phyloP scores from a whole-genome alignment of 2,797 vertebrate genomes.

The Lepilemur ruficaudatus region DNA sequence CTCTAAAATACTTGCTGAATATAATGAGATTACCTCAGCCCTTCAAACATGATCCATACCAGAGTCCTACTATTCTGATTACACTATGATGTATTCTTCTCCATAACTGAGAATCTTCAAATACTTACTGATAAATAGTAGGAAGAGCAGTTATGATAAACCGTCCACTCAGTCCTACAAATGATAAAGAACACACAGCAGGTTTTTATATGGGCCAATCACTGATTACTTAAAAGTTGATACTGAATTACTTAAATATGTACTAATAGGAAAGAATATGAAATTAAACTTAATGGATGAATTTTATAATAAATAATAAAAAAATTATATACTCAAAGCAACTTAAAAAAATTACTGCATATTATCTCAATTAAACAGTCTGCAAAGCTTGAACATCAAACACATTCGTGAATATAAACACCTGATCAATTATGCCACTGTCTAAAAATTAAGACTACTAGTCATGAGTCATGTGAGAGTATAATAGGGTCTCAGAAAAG shows the following conservation, averaged over 20 bases:
- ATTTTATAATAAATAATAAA: slow-evolving; percentile 9
- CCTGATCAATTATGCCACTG: neutral
- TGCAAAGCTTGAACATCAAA: neutral
- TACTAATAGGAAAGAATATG: slow-evolving; percentile 28
- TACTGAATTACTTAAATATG: slow-evolving; percentile 49
- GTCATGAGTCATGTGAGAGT: neutral
- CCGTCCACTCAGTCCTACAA: slow-evolving; percentile 93
- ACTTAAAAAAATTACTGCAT: neutral
- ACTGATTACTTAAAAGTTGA: slow-evolving; percentile 13
- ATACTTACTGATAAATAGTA: slow-evolving; percentile 97
- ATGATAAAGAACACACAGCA: slow-evolving; percentile 45
- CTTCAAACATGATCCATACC: neutral
- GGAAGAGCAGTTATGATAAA: slow-evolving; percentile 98
- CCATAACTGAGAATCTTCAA: neutral
- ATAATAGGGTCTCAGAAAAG: neutral
- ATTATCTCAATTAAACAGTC: neutral
- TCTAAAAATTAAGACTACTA: neutral
- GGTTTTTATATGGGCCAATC: neutral
- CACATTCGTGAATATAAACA: neutral
- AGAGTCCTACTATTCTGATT: neutral
- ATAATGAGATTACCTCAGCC: neutral
- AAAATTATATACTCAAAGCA: slow-evolving; percentile 2
- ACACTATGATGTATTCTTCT: neutral
- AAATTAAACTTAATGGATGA: neutral
- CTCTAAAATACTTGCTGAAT: neutral